Percentiles rank a stretch among this genome's conserved stretches.
These are phyloP conservation scores for Gila orcuttii DNA, from an alignment of 2,113 vertebrate genomes.

Conservation along the genomic window DNA sequence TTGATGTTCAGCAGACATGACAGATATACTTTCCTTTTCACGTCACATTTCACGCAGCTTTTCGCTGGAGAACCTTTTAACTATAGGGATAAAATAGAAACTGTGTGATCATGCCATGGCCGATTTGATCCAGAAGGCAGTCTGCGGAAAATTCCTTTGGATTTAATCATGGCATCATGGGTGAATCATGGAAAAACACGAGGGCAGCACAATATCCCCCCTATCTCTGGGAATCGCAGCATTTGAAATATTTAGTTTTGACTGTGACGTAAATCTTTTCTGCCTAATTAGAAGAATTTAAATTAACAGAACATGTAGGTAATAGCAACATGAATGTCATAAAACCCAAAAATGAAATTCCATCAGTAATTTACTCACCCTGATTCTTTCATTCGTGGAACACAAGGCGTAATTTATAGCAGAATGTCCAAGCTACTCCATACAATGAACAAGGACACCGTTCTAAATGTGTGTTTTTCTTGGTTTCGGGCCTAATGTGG, in stretches of 20 bases:
- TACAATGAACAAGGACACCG: no score
- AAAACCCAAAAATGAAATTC: no score
- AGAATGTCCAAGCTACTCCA: no score
- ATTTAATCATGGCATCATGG: constrained; percentile 49
- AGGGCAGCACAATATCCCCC: neutral
- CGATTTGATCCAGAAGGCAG: constrained; percentile 38
- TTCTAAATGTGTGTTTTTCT: no score
- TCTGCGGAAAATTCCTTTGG: constrained; percentile 50
- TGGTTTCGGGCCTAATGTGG: no score
- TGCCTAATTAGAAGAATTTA: neutral
- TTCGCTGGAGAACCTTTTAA: constrained; percentile 25
- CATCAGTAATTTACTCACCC: no score
- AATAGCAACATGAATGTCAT: no score
- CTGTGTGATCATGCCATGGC: constrained; percentile 13
- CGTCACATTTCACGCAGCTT: constrained; percentile 35
- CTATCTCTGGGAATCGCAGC: neutral
- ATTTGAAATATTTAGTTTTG: constrained; percentile 1
- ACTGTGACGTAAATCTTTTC: neutral
- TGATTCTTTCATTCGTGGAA: no score
- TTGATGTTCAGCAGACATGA: neutral
- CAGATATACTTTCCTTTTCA: constrained; percentile 39
- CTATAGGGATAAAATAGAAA: constrained; percentile 42
- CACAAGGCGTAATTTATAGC: no score
- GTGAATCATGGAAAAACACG: constrained; percentile 53
- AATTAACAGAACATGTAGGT: no score